Conservation (phyloP, 1,140 invertebrate genomes). For the Rhizoglyphus robini region DNA sequence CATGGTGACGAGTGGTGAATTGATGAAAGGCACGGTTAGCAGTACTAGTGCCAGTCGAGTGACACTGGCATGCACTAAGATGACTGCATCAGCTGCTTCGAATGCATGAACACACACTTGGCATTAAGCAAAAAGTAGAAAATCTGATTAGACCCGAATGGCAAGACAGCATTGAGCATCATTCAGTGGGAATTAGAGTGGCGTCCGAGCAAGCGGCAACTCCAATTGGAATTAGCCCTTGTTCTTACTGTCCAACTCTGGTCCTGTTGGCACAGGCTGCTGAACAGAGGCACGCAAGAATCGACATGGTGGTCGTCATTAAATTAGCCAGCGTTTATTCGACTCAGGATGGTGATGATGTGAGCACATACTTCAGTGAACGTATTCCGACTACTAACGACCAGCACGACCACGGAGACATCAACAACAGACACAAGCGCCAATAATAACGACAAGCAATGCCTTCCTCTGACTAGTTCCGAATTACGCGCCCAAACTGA, state of each 20-base stretch:
- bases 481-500: neutral
- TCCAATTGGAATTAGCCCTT: neutral
- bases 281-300: slow-evolving; percentile 8
- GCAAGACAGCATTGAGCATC: too few relatives aligned
- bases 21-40: too few relatives aligned
- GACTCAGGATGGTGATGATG: neutral
- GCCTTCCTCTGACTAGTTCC: too few relatives aligned
- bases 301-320: neutral
- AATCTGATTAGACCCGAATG: neutral
- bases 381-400: slow-evolving; percentile 7
- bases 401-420: neutral
- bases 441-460: neutral
- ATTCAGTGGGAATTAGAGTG: neutral
- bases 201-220: neutral
- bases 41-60: too few relatives aligned
- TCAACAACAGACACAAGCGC: neutral
- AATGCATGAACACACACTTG: neutral
- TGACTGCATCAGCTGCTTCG: neutral
- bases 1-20: too few relatives aligned
- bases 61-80: neutral
- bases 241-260: too few relatives aligned
- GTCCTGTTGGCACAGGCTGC: too few relatives aligned
- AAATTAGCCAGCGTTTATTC: slow-evolving; percentile 6
- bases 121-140: neutral
- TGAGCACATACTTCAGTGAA: neutral